Evolutionary conservation across 2,797 vertebrate genomes (phyloP).

Genomic region (Cyprinella venusta): DNA sequence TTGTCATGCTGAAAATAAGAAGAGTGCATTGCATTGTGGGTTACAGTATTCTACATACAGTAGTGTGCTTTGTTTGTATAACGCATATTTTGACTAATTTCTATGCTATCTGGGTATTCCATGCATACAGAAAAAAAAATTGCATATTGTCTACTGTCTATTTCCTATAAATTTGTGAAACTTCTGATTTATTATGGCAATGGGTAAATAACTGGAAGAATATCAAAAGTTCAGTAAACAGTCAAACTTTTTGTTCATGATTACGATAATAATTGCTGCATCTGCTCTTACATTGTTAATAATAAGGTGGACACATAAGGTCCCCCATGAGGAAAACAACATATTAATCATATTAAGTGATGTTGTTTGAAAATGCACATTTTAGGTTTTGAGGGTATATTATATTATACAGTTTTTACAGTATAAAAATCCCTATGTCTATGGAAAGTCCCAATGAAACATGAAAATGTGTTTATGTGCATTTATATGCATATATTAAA

Average conservation of each 20-base stretch:
- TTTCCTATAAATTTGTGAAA: neutral
- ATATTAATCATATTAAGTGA: neutral
- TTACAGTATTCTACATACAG: too few relatives aligned
- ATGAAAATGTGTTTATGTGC: neutral
- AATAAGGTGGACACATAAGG: neutral
- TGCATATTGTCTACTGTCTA: neutral
- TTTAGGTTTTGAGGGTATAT: neutral
- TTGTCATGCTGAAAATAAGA: neutral
- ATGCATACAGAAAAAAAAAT: too few relatives aligned
- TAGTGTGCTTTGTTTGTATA: too few relatives aligned
- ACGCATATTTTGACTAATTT: neutral
- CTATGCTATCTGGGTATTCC: neutral
- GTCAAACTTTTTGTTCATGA: neutral
- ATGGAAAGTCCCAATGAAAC: neutral
- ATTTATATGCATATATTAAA: neutral
- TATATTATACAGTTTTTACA: neutral
- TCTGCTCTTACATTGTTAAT: neutral
- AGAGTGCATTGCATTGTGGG: neutral
- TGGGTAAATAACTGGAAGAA: neutral
- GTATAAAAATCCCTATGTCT: neutral
- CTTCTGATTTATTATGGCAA: neutral
- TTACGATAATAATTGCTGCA: neutral
- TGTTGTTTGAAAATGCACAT: neutral
- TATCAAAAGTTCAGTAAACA: neutral
- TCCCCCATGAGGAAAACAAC: neutral